Evolutionary conservation across 2,113 vertebrate species (phyloP).

Genomic region (Odontesthes bonariensis): DNA sequence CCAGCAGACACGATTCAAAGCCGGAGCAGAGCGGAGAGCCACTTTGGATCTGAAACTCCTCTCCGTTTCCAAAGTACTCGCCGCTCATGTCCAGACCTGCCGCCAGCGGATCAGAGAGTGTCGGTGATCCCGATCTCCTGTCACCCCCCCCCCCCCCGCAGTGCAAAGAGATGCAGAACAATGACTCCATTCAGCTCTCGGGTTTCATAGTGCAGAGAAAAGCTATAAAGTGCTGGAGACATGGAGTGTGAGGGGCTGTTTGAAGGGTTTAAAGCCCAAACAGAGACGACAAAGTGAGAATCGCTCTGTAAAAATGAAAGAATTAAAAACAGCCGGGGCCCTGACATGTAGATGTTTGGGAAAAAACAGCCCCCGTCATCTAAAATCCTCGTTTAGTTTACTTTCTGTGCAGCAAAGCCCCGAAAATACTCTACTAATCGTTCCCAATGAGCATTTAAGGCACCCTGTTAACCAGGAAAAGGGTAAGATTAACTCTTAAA

Average conservation of each 20-base stretch:
- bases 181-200: conserved; percentile 78
- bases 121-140: conserved; percentile 53
- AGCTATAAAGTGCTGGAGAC: conserved; percentile 62
- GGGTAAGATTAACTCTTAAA: no score
- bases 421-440: no score
- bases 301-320: no score
- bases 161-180: conserved; percentile 67
- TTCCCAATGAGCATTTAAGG: no score
- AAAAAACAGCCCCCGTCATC: no score
- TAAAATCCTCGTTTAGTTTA: no score
- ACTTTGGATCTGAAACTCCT: background rate
- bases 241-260: background rate
- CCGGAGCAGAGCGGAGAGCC: conserved; percentile 6
- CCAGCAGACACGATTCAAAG: conserved; percentile 18
- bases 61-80: conserved; percentile 22
- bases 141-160: conserved; percentile 25
- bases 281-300: no score
- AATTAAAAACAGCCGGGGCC: no score
- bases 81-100: conserved; percentile 57
- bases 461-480: no score
- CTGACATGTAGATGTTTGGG: no score
- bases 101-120: conserved; percentile 35
- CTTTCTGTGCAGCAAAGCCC: no score
- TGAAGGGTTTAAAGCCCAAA: no score
- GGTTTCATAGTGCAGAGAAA: conserved; percentile 72